Base-by-base conservation (phyloP, 1,140 invertebrate genomes). In the Grapholita molesta region DNA sequence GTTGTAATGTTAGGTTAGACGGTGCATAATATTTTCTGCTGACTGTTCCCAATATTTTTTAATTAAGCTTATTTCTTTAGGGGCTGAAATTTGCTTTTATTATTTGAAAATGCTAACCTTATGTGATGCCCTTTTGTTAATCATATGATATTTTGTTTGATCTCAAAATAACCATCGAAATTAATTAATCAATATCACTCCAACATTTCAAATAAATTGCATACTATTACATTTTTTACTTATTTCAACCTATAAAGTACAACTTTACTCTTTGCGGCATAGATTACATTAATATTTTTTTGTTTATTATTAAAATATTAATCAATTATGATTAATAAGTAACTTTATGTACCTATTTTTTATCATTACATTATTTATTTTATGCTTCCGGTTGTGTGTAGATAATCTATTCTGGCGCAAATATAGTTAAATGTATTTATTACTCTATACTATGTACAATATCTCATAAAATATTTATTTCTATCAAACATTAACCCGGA, bases 1-100 rank as follows among this genome's bases (percentile, higher is more conserved):
- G 68, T 70, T 74, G 75, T 82, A 79, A 80, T 84, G 77, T 84
- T 89, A 89, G 86, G 88, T 89, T 90, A 89, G 82, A 88, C 83
- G 75, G 80, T 87, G 84, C 85, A 85, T 87, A 78, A 61, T 61
- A 83, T 84, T 84, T 83, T 82, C 72, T 84, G 88, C 88, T 88
- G 86, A 87, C 85, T 90, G 80, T 86, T 78, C 78, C 79, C 78
- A 78, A 84, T 84, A 72, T 83, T 85, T 82, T 81, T 77, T 72
- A 73, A 81, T 78, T 82, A 81, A 78, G 85, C 86, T 90, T 89
- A 74, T 83, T 89, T 82, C 72, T 75, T 72, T 89, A 89, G 86
- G 82, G 88, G 86, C 86, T 90, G 88, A 77, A 77, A 77, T 71
- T 84, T 78, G 86, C 88, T 90, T 90, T 81, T 84, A 84, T 82